Percentiles rank a stretch among this genome's conserved stretches.
phyloP scores from a whole-genome alignment of 2,113 vertebrate species.

The Zeus faber region DNA sequence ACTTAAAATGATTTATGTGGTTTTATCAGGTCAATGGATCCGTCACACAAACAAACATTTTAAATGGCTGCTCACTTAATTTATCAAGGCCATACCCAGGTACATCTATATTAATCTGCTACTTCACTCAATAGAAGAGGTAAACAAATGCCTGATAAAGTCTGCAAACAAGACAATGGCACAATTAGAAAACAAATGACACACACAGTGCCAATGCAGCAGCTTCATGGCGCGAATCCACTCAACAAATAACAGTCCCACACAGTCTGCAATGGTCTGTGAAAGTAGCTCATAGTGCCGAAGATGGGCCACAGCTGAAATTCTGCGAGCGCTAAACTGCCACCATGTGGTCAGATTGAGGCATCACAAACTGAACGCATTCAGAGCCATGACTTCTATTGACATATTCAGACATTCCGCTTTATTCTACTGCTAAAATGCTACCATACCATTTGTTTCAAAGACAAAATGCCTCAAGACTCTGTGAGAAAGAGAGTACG shows the following conservation, averaged over 20 bases:
- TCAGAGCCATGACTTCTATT: not conserved
- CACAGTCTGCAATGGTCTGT: constrained; percentile 15
- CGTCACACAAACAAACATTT: constrained; percentile 38
- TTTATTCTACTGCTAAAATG: constrained; percentile 14
- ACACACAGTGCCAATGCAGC: not conserved
- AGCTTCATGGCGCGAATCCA: constrained; percentile 31
- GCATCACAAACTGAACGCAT: constrained; percentile 17
- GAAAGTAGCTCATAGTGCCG: not conserved
- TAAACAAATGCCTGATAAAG: constrained; percentile 20
- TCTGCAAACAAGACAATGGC: constrained; percentile 20
- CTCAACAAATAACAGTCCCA: constrained; percentile 29
- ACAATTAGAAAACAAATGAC: constrained; percentile 23
- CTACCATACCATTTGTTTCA: constrained; percentile 8
- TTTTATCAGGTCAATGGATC: constrained; percentile 47
- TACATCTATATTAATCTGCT: constrained; percentile 8
- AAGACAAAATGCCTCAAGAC: not conserved
- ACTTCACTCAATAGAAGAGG: constrained; percentile 17
- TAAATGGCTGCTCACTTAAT: constrained; percentile 35
- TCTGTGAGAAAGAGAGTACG: not conserved
- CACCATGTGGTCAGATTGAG: constrained; percentile 47
- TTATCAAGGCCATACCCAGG: constrained; percentile 10
- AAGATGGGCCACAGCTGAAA: not conserved
- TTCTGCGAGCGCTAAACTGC: constrained; percentile 44
- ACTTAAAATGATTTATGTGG: constrained; percentile 43
- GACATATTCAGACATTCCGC: not conserved